Conservation (phyloP, 1,140 invertebrate genomes). For the Ips typographus region DNA sequence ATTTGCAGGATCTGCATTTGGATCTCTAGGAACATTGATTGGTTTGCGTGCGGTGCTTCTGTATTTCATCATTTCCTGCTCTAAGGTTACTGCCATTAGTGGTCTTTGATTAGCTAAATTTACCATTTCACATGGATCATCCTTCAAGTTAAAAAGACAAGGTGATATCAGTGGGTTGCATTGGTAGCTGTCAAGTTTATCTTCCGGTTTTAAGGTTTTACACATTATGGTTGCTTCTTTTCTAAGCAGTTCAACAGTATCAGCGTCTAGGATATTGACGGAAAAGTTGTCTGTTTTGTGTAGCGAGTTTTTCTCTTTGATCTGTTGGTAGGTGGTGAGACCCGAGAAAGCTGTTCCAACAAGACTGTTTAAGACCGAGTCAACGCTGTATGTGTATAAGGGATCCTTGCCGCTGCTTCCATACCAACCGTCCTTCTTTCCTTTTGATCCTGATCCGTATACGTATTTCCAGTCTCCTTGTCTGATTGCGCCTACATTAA, state of each 20-base stretch:
- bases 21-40: slow-evolving; percentile 58
- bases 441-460: slow-evolving; percentile 58
- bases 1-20: slow-evolving; percentile 57
- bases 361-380: slow-evolving; percentile 56
- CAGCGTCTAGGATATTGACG: slow-evolving; percentile 46
- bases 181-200: slow-evolving; percentile 37
- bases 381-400: slow-evolving; percentile 51
- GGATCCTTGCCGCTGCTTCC: slow-evolving; percentile 57
- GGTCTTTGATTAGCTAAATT: slow-evolving; percentile 63
- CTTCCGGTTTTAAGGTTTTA: slow-evolving; percentile 34
- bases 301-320: slow-evolving; percentile 46
- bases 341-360: slow-evolving; percentile 54
- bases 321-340: slow-evolving; percentile 52
- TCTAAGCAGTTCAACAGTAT: slow-evolving; percentile 51
- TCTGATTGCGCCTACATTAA: slow-evolving; percentile 63
- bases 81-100: slow-evolving; percentile 53
- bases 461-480: slow-evolving; percentile 74
- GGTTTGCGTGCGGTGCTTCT: slow-evolving; percentile 55
- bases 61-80: slow-evolving; percentile 54
- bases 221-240: slow-evolving; percentile 53
- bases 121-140: slow-evolving; percentile 76
- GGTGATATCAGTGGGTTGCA: slow-evolving; percentile 60
- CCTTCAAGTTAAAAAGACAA: slow-evolving; percentile 72
- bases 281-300: slow-evolving; percentile 31
- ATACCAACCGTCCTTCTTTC: slow-evolving; percentile 59